Conservation (phyloP, 2,113 vertebrate species). For the Addax nasomaculatus region DNA sequence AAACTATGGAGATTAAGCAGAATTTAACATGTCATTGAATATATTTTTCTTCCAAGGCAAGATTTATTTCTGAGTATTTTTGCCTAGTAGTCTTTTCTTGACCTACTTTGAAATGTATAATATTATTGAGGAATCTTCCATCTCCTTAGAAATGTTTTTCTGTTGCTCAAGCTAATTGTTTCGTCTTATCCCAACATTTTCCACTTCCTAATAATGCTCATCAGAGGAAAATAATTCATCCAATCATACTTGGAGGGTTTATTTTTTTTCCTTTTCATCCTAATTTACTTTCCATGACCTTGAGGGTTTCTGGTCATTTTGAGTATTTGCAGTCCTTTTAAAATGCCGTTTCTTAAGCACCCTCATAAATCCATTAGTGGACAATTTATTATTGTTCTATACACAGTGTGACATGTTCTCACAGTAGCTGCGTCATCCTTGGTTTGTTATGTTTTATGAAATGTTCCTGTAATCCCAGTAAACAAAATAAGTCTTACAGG, state of each 20-base stretch:
- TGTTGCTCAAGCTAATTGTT: constrained; percentile 7
- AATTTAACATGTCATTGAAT: background rate
- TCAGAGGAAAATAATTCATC: constrained; percentile 10
- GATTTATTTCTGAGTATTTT: background rate
- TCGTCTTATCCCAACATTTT: background rate
- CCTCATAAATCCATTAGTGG: constrained; percentile 7
- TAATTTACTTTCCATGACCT: constrained; percentile 20
- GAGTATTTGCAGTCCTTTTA: background rate
- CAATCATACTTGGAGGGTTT: background rate
- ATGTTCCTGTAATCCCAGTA: background rate
- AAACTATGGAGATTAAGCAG: constrained; percentile 15
- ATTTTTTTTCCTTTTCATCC: background rate
- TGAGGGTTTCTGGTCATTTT: background rate
- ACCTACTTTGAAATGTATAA: background rate
- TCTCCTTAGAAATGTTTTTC: background rate
- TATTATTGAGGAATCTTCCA: background rate
- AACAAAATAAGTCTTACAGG: background rate
- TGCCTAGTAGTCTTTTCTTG: background rate
- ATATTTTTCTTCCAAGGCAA: background rate
- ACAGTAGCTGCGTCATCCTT: constrained; percentile 25
- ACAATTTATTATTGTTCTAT: background rate
- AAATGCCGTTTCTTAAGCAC: constrained; percentile 3
- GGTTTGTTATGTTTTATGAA: constrained; percentile 36
- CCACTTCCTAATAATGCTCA: background rate
- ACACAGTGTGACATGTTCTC: constrained; percentile 33